Evolutionary conservation across 2,113 vertebrate genomes (phyloP).

Genomic region (Malurus elegans): DNA sequence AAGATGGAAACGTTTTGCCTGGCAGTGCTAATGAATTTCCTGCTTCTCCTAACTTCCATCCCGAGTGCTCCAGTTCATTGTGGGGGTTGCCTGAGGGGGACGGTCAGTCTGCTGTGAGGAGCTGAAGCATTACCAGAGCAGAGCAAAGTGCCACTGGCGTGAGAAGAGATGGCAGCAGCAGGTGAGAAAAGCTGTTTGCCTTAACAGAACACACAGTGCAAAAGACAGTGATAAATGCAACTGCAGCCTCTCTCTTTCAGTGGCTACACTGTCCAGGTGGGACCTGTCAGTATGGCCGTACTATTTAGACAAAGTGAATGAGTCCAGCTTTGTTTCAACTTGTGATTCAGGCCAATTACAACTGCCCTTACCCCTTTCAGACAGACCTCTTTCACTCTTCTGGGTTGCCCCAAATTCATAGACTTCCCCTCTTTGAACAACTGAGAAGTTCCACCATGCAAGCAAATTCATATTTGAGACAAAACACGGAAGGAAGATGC

Average conservation of each 20-base stretch:
- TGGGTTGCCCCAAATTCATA: neutral
- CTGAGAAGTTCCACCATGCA: neutral
- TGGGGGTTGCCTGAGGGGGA: neutral
- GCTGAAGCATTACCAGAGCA: rapidly evolving
- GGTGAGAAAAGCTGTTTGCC: neutral
- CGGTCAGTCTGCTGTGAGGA: neutral
- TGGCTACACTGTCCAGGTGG: neutral
- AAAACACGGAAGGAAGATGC: neutral
- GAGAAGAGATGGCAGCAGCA: neutral
- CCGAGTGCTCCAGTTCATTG: neutral
- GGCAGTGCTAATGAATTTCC: neutral
- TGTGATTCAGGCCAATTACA: neutral
- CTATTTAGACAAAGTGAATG: neutral
- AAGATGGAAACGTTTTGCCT: neutral
- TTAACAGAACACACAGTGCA: neutral
- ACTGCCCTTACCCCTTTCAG: neutral
- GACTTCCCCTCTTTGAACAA: neutral
- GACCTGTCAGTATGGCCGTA: neutral
- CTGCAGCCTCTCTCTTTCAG: neutral
- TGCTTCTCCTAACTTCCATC: neutral
- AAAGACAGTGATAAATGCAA: neutral
- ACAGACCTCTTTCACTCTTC: neutral
- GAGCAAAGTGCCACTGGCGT: neutral
- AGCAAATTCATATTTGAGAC: neutral
- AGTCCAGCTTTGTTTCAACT: neutral